These are phyloP conservation scores for Calliopsis andreniformis DNA, from an alignment of 1,140 invertebrate genomes.

Conservation along the genomic window DNA sequence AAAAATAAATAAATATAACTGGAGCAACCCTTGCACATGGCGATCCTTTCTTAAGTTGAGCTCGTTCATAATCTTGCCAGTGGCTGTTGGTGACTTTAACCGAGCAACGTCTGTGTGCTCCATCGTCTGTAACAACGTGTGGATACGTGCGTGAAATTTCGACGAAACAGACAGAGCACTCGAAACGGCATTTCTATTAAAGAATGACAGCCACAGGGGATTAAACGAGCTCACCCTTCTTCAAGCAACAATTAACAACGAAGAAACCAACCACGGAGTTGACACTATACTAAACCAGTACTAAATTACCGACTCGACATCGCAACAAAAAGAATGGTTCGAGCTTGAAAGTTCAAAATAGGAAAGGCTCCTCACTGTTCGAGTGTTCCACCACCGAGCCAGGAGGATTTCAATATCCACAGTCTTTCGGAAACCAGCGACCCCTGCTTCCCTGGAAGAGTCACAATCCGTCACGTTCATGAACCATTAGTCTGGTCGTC, in stretches of 20 bases:
- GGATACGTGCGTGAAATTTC: constrained; percentile 71
- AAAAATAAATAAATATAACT: constrained; percentile 74
- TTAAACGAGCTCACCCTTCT: constrained; percentile 8
- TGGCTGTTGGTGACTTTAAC: constrained; percentile 70
- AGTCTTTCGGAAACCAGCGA: constrained; percentile 55
- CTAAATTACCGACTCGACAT: neutral
- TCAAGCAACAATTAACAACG: constrained; percentile 36
- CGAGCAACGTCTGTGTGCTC: constrained; percentile 61
- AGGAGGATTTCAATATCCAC: constrained; percentile 32
- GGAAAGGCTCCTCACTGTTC: neutral
- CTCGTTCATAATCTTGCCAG: constrained; percentile 72
- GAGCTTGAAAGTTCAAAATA: neutral
- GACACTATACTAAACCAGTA: neutral
- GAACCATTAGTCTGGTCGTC: constrained; percentile 65
- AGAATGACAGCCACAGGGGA: constrained; percentile 46
- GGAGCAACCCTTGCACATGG: constrained; percentile 58
- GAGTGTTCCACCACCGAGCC: constrained; percentile 10
- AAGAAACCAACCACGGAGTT: neutral
- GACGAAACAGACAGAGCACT: constrained; percentile 50
- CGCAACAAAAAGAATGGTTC: too few relatives aligned
- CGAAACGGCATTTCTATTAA: constrained; percentile 55
- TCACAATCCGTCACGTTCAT: constrained; percentile 58
- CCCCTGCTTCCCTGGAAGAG: constrained; percentile 45
- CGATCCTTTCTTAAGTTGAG: constrained; percentile 62
- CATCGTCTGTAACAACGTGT: constrained; percentile 64